These are phyloP conservation scores for Boulengeromyrus knoepffleri DNA, from an alignment of 2,113 vertebrate genomes.

Conservation along the genomic window DNA sequence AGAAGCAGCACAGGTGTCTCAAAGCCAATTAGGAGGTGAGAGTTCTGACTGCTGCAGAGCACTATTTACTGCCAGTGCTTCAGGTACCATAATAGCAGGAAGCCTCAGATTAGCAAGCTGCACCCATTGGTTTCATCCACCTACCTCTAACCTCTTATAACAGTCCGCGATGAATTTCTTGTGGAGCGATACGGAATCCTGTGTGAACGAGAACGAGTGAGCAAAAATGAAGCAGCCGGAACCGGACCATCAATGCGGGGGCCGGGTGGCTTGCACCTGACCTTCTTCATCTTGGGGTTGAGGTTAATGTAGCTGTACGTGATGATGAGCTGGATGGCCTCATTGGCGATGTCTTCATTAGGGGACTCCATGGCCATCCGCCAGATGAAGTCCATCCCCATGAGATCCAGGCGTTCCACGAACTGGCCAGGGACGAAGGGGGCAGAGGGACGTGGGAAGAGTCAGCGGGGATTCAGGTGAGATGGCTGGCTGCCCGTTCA, in stretches of 20 bases:
- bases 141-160: constrained; percentile 91
- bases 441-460: neutral
- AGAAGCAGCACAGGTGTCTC: neutral
- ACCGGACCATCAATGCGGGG: too few relatives aligned
- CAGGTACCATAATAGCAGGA: neutral
- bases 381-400: constrained; percentile 99
- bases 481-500: neutral
- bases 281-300: constrained; percentile 96
- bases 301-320: constrained; percentile 97
- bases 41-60: neutral
- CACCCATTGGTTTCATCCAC: constrained; percentile 5
- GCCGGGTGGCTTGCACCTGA: constrained; percentile 31
- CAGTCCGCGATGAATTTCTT: constrained; percentile 99
- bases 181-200: constrained; percentile 97
- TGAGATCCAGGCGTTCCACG: constrained; percentile 91
- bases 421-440: constrained; percentile 56
- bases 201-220: constrained; percentile 19
- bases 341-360: constrained; percentile 98
- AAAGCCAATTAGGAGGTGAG: neutral
- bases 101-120: neutral
- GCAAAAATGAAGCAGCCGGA: neutral
- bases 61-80: neutral
- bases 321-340: constrained; percentile 96
- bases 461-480: neutral
- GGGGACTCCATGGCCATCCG: constrained; percentile 98